Evolutionary conservation across 1,140 invertebrate genomes (phyloP), one percentile per base, ranked within the genome.

Genomic region (Neodiprion fabricii): DNA sequence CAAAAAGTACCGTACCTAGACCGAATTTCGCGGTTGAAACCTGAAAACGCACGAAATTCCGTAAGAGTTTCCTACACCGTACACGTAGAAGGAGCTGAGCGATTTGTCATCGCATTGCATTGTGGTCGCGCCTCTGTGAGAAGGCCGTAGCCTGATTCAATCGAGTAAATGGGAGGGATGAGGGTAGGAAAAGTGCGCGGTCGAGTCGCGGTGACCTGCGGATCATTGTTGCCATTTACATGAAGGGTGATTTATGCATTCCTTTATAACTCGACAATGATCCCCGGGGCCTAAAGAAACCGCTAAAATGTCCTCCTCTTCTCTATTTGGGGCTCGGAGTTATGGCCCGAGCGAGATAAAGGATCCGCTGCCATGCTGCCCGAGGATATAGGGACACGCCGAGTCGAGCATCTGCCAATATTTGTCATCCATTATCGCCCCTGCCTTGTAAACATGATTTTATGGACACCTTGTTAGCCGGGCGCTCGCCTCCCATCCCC

Each of bases 371-470:
- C 21, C 21, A 48, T 50, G 5, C 53, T 40, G 28, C 28, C 28
- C 28, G 17, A 8, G 7, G 4, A 61, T 71, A 71, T 70, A 14
- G 21, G 67, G 49, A 61, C 11, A 70, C 61, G 28, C n/a, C 49
- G 69, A 75, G 72, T 86, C 79, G 84, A 86, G 85, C 87, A 88
- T 88, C 87, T 88, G 87, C 86, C 83, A 87, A 87, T 88, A 88
- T 88, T 88, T 88, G 85, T 88, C 87, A 87, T 88, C 85, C 75
- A 88, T 88, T 88, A 88, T 86, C 85, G 82, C 74, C 80, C 75
- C 3, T 61, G 53, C 11, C 79, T 82, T 79, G 80, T 86, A 86
- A 87, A 86, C 84, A 86, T 71, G 72, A 78, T 79, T 84, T 81
- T 81, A 85, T 83, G 81, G 83, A 83, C 77, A 78, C 76, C 82